Evolutionary conservation across 1,140 invertebrate species (phyloP).

Genomic region (Macrobrachium nipponense): DNA sequence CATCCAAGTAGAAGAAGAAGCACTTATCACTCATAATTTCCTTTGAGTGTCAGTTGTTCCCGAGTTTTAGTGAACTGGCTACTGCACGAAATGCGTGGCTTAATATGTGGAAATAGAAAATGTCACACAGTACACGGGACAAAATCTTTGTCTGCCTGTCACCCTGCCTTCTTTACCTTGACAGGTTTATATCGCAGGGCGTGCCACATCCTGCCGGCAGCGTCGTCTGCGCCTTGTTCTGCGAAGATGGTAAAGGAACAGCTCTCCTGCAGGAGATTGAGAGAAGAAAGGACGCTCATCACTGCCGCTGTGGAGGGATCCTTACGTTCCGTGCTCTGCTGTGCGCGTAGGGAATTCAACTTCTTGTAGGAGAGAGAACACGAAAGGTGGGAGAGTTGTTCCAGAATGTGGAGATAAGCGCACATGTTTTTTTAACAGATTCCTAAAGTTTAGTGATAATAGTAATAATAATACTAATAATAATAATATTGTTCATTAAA

Average conservation of each 20-base stretch:
- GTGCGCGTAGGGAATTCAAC: background rate
- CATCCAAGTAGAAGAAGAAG: too few species aligned
- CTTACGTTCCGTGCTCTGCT: background rate
- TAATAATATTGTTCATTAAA: too few species aligned
- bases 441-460: too few species aligned
- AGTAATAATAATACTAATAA: too few species aligned
- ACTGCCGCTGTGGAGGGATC: background rate
- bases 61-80: too few species aligned
- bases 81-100: too few species aligned
- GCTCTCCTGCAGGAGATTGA: background rate
- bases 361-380: background rate
- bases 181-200: background rate
- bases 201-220: background rate
- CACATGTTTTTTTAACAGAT: too few species aligned
- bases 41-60: too few species aligned
- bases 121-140: too few species aligned
- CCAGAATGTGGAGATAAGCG: too few species aligned
- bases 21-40: too few species aligned
- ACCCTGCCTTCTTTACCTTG: background rate
- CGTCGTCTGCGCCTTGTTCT: background rate
- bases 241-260: constrained; percentile 13
- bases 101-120: too few species aligned
- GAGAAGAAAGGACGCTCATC: background rate
- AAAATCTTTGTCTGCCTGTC: background rate
- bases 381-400: background rate